Evolutionary conservation across 2,797 vertebrate genomes (phyloP).

Genomic region (Nyctibius grandis): DNA sequence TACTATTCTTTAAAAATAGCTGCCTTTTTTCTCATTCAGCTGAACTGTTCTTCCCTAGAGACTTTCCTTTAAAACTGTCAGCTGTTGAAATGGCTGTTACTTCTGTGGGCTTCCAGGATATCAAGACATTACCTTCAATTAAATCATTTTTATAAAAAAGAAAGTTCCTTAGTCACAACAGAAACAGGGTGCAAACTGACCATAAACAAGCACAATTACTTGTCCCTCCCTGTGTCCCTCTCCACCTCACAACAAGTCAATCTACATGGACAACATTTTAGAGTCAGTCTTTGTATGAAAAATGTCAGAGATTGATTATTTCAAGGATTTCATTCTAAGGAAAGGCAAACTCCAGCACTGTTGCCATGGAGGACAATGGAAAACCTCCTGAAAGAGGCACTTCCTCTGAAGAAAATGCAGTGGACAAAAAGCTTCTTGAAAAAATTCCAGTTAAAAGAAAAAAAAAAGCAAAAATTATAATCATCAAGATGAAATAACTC

Average conservation of each 20-base stretch:
- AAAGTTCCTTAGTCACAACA: background rate
- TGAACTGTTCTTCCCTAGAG: background rate
- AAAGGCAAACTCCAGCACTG: background rate
- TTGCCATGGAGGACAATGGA: background rate
- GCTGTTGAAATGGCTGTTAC: background rate
- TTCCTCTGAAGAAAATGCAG: background rate
- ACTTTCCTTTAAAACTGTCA: background rate
- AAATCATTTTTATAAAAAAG: background rate
- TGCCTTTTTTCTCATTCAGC: background rate
- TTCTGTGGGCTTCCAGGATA: background rate
- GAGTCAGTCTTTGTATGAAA: background rate
- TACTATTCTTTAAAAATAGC: background rate
- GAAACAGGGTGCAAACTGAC: background rate
- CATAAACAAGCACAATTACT: background rate
- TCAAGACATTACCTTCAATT: background rate
- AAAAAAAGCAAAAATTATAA: background rate
- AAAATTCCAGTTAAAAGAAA: background rate
- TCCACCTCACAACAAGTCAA: background rate
- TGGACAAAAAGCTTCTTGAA: background rate
- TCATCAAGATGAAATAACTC: background rate
- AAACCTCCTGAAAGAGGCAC: background rate
- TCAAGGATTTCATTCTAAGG: background rate
- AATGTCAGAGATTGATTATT: background rate
- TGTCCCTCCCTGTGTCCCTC: background rate
- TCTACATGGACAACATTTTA: background rate